Evolutionary conservation across 2,113 vertebrate genomes (phyloP).

Genomic region (Rhinopithecus roxellana): DNA sequence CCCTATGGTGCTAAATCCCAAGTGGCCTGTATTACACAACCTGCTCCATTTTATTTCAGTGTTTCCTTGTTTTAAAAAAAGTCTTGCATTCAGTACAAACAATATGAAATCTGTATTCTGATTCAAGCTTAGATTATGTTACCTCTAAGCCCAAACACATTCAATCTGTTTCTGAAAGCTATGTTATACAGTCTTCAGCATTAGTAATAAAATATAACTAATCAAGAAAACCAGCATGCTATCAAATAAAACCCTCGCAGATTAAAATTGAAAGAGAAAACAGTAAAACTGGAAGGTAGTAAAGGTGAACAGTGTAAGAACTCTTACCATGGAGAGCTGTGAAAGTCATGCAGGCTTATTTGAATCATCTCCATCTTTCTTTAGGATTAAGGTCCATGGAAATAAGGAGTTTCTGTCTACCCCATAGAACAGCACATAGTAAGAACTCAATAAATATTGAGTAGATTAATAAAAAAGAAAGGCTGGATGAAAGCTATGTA

Average conservation of each 20-base stretch:
- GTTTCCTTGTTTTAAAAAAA: not conserved
- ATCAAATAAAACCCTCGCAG: not conserved
- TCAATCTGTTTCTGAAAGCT: constrained; percentile 7
- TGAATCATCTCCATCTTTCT: not conserved
- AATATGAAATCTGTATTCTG: not conserved
- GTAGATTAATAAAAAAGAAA: constrained; percentile 15
- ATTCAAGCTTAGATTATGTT: not conserved
- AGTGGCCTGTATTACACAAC: not conserved
- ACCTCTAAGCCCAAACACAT: not conserved
- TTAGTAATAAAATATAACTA: not conserved
- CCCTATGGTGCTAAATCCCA: not conserved
- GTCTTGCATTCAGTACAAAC: not conserved
- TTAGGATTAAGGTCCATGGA: not conserved
- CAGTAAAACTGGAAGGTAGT: not conserved
- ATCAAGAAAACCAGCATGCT: not conserved
- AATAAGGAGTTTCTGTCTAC: not conserved
- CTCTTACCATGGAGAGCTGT: not conserved
- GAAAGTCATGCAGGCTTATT: not conserved
- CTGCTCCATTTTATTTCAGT: not conserved
- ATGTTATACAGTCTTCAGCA: not conserved
- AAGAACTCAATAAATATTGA: not conserved
- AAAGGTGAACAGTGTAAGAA: not conserved
- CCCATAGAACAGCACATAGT: not conserved
- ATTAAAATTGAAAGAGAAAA: not conserved
- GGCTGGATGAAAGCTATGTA: not conserved